Evolutionary conservation across 1,140 invertebrate species (phyloP), one percentile per base, ranked within the genome.

Genomic region (Neodiprion fabricii): DNA sequence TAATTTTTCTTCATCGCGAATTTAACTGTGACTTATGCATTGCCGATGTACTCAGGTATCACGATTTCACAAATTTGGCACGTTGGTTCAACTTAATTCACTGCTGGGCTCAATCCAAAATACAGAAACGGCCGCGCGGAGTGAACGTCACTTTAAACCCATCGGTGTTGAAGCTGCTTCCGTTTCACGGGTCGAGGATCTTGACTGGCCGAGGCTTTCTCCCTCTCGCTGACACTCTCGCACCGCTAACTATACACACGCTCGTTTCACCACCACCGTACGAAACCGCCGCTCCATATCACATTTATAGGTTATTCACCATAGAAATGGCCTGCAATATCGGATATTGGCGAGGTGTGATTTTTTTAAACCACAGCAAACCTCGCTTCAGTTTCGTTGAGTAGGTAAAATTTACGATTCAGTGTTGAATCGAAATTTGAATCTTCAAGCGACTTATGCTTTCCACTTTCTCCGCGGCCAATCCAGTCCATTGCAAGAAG

Each of bases 181-280:
- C 73, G 77, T 78, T 79, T 79, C 74, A 79, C 70, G 80, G 71
- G 77, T 72, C 70, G 48, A n/a, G 66, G 74, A 69, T 75, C 65
- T 67, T 74, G 71, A 78, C 68, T 21, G 67, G 61, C 49, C 65
- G 50, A 67, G 66, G 21, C 79, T 65, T 50, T 65, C 65, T 66
- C 65, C 73, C 17, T 49, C 70, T 71, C 48, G 14, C 48, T 50
- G 73, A 69, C 67, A 17, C 40, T 69, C 67, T 69, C 67, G 67
- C 67, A 23, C 12, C 67, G 11, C 12, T 69, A 17, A 21, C 11
- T 12, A 47, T 23, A 14, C 17, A 14, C 67, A 69, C 67, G 14
- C 40, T 47, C 53, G n/a, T 17, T 61, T 61, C 53, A 61, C 53
- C 3, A 61, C 53, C n/a, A 61, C 9, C 53, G 53, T 61, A 17